Evolutionary conservation across 2,888 invertebrate genomes (phyloP).

Genomic region (Parapristionchus giblindavisi): DNA sequence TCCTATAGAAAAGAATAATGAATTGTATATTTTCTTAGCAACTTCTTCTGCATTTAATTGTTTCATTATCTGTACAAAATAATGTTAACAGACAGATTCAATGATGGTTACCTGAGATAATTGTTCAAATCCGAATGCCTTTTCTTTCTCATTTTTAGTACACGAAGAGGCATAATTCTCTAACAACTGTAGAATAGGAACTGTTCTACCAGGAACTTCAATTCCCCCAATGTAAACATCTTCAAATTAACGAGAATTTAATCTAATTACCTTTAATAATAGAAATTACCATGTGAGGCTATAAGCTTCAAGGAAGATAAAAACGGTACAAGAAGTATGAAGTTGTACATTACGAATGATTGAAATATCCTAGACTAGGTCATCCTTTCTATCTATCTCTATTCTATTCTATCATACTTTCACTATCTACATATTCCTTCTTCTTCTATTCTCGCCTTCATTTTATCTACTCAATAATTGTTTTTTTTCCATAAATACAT

Average conservation of each 20-base stretch:
- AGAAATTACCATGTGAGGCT: not conserved
- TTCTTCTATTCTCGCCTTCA: too few relatives aligned
- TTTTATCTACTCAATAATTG: too few relatives aligned
- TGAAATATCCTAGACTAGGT: too few relatives aligned
- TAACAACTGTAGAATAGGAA: conserved; percentile 61
- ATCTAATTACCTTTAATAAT: not conserved
- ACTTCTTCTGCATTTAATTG: conserved; percentile 65
- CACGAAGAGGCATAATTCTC: conserved; percentile 64
- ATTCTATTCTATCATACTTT: too few relatives aligned
- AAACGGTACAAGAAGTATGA: too few relatives aligned
- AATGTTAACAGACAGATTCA: not conserved
- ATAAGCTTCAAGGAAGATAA: too few relatives aligned
- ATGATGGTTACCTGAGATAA: conserved; percentile 49
- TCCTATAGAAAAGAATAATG: conserved; percentile 63
- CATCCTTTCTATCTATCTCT: too few relatives aligned
- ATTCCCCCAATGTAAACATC: conserved; percentile 48
- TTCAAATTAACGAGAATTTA: conserved; percentile 6
- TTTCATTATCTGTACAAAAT: conserved; percentile 56
- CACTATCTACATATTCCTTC: too few relatives aligned
- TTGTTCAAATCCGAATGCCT: conserved; percentile 57
- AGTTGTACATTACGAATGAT: too few relatives aligned
- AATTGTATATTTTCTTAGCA: conserved; percentile 61
- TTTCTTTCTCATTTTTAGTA: conserved; percentile 44
- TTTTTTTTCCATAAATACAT: too few relatives aligned
- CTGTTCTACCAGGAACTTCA: conserved; percentile 60